These are phyloP conservation scores for Hycleus phaleratus DNA, from an alignment of 1,140 invertebrate species.

Conservation along the genomic window DNA sequence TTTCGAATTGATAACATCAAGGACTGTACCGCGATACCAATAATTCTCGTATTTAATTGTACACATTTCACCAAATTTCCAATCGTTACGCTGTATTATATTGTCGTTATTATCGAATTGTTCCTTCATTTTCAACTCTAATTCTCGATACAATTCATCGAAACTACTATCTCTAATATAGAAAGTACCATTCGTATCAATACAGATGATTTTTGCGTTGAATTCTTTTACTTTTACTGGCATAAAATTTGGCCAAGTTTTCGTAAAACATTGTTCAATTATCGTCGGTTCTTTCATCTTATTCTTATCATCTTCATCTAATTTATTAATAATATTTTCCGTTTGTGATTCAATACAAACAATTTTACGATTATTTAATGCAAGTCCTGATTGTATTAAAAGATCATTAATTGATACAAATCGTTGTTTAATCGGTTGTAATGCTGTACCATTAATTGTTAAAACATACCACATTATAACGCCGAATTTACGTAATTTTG, in stretches of 20 bases:
- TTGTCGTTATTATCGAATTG: background rate
- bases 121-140: background rate
- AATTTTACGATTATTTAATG: background rate
- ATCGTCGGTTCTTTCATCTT: slow-evolving; percentile 5
- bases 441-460: slow-evolving; percentile 13
- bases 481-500: background rate
- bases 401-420: slow-evolving; percentile 23
- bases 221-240: slow-evolving; percentile 15
- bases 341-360: background rate
- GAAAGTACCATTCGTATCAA: slow-evolving; percentile 20
- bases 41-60: slow-evolving; percentile 42
- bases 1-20: slow-evolving; percentile 36
- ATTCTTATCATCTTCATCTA: background rate
- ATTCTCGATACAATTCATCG: background rate
- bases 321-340: background rate
- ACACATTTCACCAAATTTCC: slow-evolving; percentile 23
- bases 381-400: slow-evolving; percentile 21
- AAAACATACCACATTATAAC: slow-evolving; percentile 20
- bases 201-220: slow-evolving; percentile 18
- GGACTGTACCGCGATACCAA: slow-evolving; percentile 54
- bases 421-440: slow-evolving; percentile 20
- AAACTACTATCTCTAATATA: slow-evolving; percentile 16
- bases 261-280: background rate
- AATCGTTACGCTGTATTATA: background rate
- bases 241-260: slow-evolving; percentile 21